Evolutionary conservation across 2,888 invertebrate species (phyloP).

Genomic region (Norana najaformis): DNA sequence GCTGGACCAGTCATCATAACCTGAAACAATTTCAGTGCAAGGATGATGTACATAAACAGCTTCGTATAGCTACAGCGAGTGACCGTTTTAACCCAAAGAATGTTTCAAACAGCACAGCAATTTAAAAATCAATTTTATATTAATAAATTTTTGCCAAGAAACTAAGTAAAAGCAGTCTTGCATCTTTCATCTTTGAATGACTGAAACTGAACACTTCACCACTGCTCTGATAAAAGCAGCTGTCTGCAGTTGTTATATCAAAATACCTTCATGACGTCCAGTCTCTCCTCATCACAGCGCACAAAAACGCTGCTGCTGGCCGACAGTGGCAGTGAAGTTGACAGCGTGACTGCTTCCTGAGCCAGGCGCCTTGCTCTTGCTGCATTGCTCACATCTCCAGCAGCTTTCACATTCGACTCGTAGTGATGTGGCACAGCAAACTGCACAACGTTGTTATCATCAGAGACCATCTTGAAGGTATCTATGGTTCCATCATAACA

Average conservation of each 20-base stretch:
- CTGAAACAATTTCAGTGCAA: constrained; percentile 61
- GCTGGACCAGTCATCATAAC: constrained; percentile 79
- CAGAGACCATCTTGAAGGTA: constrained; percentile 87
- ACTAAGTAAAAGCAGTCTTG: background rate
- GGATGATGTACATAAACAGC: background rate
- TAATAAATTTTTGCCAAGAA: background rate
- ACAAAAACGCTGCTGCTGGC: constrained; percentile 93
- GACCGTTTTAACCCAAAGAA: background rate
- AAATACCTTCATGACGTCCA: constrained; percentile 89
- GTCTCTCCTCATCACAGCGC: constrained; percentile 86
- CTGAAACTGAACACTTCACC: background rate
- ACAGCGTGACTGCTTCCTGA: constrained; percentile 90
- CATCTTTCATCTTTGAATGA: background rate
- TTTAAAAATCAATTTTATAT: background rate
- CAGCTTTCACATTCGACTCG: constrained; percentile 77
- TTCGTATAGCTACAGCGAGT: background rate
- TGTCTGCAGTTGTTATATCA: background rate
- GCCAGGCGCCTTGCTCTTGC: constrained; percentile 85
- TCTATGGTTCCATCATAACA: constrained; percentile 66
- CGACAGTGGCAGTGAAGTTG: constrained; percentile 86
- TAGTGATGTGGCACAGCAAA: constrained; percentile 79
- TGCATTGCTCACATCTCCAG: constrained; percentile 83
- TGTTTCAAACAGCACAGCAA: background rate
- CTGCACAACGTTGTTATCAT: constrained; percentile 71
- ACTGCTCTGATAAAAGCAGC: too few species aligned